Evolutionary conservation across 2,113 vertebrate genomes (phyloP).

Genomic region (Lontra canadensis): DNA sequence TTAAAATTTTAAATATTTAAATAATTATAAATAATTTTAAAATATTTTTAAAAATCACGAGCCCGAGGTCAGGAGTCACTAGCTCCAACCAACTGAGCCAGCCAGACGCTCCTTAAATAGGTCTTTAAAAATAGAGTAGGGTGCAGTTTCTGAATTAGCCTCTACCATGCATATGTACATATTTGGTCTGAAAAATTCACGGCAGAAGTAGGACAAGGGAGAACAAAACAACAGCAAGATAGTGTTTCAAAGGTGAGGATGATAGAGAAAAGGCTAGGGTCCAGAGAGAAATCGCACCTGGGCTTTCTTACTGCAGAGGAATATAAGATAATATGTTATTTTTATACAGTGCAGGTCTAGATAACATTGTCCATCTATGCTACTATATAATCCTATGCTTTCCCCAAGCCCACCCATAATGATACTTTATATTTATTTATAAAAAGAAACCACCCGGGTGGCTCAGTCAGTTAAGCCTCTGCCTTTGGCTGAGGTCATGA

Average conservation of each 20-base stretch:
- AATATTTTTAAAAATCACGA: too few species aligned
- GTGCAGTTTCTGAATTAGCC: neutral
- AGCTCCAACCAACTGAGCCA: neutral
- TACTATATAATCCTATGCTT: neutral
- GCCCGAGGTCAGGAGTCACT: neutral
- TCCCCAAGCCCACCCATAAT: neutral
- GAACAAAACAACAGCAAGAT: neutral
- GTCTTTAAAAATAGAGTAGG: neutral
- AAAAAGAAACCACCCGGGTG: neutral
- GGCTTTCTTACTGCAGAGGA: neutral
- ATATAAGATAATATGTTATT: neutral
- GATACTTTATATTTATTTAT: neutral
- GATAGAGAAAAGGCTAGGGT: neutral
- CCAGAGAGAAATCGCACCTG: neutral
- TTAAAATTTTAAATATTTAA: too few species aligned
- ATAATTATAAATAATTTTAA: too few species aligned
- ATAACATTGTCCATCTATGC: neutral
- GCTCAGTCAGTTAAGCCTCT: too few species aligned
- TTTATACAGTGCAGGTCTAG: neutral
- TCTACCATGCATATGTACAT: neutral
- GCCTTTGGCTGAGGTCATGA: too few species aligned
- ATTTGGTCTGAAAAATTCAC: slow-evolving; percentile 5
- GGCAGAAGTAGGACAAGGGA: neutral
- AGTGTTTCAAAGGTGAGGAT: neutral
- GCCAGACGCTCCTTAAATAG: neutral